Conservation (phyloP, 2,888 invertebrate species). For the Troides helena region DNA sequence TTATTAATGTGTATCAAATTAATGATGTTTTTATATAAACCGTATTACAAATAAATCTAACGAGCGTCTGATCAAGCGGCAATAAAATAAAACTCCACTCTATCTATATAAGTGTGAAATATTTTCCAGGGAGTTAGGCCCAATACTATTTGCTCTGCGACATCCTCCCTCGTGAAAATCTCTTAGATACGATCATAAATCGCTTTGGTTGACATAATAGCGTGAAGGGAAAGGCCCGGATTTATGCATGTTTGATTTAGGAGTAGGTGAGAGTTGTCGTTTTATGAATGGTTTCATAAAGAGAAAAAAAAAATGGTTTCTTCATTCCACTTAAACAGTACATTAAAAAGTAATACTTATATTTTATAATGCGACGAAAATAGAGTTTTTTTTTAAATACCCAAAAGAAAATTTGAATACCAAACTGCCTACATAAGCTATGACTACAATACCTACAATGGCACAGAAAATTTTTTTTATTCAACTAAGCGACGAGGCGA, state of each 20-base stretch:
- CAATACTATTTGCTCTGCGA: conserved; percentile 66
- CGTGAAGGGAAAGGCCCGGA: conserved; percentile 72
- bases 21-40: neutral
- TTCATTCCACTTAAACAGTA: too few relatives aligned
- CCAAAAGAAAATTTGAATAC: too few relatives aligned
- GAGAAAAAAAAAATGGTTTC: conserved; percentile 3
- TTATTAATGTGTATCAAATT: neutral
- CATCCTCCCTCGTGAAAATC: conserved; percentile 69
- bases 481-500: too few relatives aligned
- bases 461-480: too few relatives aligned
- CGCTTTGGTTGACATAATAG: conserved; percentile 76
- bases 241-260: conserved; percentile 77
- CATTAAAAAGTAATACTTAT: neutral
- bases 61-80: neutral
- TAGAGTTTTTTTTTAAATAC: too few relatives aligned
- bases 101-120: conserved; percentile 38
- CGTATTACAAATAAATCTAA: neutral
- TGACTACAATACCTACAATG: too few relatives aligned
- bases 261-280: conserved; percentile 61
- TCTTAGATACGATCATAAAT: conserved; percentile 76
- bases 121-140: conserved; percentile 40
- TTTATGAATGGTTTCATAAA: conserved; percentile 35
- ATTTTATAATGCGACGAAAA: neutral
- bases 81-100: conserved; percentile 20
- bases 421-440: too few relatives aligned